Base-by-base conservation (phyloP, 1,140 invertebrate genomes). In the Laupala kohalensis region DNA sequence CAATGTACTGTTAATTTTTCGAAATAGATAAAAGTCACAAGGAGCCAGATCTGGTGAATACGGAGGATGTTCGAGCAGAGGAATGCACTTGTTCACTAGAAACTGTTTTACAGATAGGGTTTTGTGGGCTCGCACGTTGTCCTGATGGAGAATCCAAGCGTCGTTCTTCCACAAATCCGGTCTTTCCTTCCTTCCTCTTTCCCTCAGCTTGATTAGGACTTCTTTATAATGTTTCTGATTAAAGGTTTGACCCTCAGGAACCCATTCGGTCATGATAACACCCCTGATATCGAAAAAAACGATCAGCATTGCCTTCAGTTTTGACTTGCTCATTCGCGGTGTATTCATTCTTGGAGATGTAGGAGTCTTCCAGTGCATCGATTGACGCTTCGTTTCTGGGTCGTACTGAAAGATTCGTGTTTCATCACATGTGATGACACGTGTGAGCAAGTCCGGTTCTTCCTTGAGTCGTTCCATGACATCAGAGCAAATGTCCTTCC, bases 1-100 rank as follows among this genome's bases (percentile, higher is more conserved):
- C 30, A 37, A 37, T 37, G 30, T 4, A 2, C 19, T 19, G 9
- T 53, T 53, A 9, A 2, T 19, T 53, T 53, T 53, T 2, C 1
- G 4, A 4, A 53, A 53, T 4, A 53, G 9, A 53, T n/a, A 53
- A 2, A 76, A 76, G 69, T 76, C 72, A 6, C 70, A 67, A 4
- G 74, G 76, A 68, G 72, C 76, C 19, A 77, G 64, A 64, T 77
- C 73, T 13, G 75, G 71, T 24, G 71, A 74, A 62, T 77, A 77
- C 6, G 72, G 74, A 25, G 74, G 67, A 30, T 77, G 71, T 23
- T 66, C 67, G n/a, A 77, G 37, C 69, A 75, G 53, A 70, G 70
- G 62, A 69, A 73, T 76, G 25, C 64, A 72, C n/a, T 74, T 53
- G 69, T 77, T 74, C 24, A 66, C 73, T 63, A 76, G 70, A 73